Conservation (phyloP, 2,888 invertebrate genomes). For the Fabriciana adippe region DNA sequence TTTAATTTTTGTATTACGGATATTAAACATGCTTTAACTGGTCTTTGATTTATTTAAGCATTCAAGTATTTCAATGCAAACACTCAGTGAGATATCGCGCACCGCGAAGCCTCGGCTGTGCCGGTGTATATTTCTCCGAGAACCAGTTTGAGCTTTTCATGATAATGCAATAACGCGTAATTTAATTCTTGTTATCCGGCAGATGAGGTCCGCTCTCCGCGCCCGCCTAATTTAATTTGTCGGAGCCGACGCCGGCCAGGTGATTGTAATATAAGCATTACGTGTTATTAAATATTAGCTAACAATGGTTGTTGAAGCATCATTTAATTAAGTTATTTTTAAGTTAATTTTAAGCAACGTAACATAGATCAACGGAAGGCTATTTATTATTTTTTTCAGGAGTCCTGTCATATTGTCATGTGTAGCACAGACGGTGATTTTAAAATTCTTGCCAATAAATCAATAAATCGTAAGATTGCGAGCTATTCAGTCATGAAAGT, state of each 20-base stretch:
- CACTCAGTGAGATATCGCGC: not conserved
- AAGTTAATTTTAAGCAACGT: too few species aligned
- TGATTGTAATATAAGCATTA: constrained; percentile 15
- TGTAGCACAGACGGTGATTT: too few species aligned
- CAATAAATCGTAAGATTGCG: too few species aligned
- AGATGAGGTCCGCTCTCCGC: constrained; percentile 21
- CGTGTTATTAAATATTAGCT: constrained; percentile 25
- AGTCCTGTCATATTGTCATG: too few species aligned
- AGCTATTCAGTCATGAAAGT: too few species aligned
- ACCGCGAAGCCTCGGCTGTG: not conserved
- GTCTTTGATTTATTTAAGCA: not conserved
- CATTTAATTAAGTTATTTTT: too few species aligned
- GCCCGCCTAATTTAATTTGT: constrained; percentile 26
- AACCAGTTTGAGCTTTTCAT: constrained; percentile 14
- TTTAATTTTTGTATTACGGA: too few species aligned
- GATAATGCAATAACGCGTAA: constrained; percentile 24
- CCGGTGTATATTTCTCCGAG: constrained; percentile 6
- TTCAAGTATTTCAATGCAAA: not conserved
- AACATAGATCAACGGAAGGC: too few species aligned
- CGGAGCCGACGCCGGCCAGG: constrained; percentile 15
- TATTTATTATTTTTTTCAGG: too few species aligned
- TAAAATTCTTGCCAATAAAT: too few species aligned
- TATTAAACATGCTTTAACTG: not conserved
- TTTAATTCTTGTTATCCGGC: constrained; percentile 22
- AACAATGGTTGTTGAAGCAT: too few species aligned